Evolutionary conservation across 2,797 vertebrate genomes (phyloP).

Genomic region (Florisuga fusca): DNA sequence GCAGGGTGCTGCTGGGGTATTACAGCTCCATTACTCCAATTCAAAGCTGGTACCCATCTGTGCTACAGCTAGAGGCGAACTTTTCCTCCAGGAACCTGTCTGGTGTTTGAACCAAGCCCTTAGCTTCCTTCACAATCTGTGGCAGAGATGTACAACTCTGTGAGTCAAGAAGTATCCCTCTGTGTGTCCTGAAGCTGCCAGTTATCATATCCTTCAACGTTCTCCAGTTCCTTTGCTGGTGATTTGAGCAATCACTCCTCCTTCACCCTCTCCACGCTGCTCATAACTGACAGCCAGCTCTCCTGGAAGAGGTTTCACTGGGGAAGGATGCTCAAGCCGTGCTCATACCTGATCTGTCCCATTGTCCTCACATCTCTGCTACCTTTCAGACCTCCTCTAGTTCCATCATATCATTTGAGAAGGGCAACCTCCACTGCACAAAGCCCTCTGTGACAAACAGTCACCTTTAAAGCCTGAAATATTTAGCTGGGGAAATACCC

Average conservation of each 20-base stretch:
- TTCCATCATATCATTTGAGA: fast-evolving
- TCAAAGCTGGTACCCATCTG: fast-evolving
- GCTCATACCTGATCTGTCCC: not conserved
- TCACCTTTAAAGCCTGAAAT: not conserved
- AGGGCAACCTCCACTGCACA: not conserved
- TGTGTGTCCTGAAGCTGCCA: not conserved
- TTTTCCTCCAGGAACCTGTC: not conserved
- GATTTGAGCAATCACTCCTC: not conserved
- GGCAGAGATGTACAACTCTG: not conserved
- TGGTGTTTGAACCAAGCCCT: not conserved
- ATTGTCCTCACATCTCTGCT: not conserved
- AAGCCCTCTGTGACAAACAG: not conserved
- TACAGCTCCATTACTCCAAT: fast-evolving
- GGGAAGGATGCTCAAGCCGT: not conserved
- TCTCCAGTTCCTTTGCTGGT: not conserved
- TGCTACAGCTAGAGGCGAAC: not conserved
- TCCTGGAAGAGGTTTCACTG: not conserved
- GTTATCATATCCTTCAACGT: fast-evolving
- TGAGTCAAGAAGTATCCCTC: not conserved
- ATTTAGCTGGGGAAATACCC: not conserved
- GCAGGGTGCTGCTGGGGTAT: not conserved
- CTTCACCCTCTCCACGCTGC: not conserved
- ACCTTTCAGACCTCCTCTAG: not conserved
- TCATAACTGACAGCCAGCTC: not conserved
- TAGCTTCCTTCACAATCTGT: fast-evolving